Conservation (phyloP, 1,140 invertebrate genomes). For the roundworm (Caenorhabditis elegans) region DNA sequence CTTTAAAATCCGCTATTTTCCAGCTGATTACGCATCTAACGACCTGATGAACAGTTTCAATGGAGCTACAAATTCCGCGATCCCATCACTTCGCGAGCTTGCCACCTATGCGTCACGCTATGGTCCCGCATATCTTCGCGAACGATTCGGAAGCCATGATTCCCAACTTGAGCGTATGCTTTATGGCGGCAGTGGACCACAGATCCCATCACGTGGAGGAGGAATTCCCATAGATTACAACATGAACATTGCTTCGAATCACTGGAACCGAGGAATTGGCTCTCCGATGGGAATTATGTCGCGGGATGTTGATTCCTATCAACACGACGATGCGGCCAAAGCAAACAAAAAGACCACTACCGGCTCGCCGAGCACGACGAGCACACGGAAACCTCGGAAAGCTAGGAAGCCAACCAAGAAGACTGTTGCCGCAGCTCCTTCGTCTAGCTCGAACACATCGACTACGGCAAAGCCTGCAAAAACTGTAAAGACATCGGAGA, state of each 20-base stretch:
- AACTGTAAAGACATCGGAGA: background rate
- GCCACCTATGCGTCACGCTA: background rate
- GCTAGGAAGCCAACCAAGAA: background rate
- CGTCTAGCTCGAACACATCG: background rate
- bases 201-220: background rate
- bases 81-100: constrained; percentile 14
- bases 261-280: constrained; percentile 1
- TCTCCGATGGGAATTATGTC: constrained; percentile 1
- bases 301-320: constrained; percentile 32
- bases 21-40: constrained; percentile 8
- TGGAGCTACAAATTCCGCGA: background rate
- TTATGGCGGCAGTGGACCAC: background rate
- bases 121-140: background rate
- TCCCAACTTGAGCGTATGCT: background rate
- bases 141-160: background rate
- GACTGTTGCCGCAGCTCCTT: background rate
- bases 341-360: constrained; percentile 14
- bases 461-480: background rate
- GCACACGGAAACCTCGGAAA: background rate
- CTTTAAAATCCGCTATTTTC: background rate
- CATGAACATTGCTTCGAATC: constrained; percentile 22
- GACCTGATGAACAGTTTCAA: constrained; percentile 37
- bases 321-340: constrained; percentile 8
- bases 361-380: constrained; percentile 8
- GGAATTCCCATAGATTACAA: background rate